Conservation (phyloP, 2,888 invertebrate species). For the Villa cingulata region DNA sequence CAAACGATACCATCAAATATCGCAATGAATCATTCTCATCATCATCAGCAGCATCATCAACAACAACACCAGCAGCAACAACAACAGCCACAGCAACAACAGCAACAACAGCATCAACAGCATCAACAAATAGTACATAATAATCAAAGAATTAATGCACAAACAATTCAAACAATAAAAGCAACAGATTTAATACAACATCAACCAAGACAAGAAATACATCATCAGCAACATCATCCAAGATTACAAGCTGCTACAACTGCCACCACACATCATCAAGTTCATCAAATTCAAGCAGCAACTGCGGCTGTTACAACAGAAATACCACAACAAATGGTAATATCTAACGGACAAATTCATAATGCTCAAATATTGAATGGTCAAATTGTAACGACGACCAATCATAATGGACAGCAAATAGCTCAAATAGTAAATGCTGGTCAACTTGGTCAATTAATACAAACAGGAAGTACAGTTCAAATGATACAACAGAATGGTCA, state of each 20-base stretch:
- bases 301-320: conserved; percentile 13
- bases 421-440: conserved; percentile 30
- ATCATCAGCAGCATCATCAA: conserved; percentile 5
- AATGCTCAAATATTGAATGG: conserved; percentile 35
- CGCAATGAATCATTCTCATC: background rate
- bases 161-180: background rate
- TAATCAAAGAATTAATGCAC: background rate
- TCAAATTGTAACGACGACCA: conserved; percentile 26
- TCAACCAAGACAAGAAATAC: conserved; percentile 3
- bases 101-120: conserved; percentile 10
- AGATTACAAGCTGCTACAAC: conserved; percentile 11
- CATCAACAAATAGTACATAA: conserved; percentile 12
- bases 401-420: conserved; percentile 26
- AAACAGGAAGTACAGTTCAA: conserved; percentile 31
- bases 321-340: conserved; percentile 29
- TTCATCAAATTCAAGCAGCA: conserved; percentile 11
- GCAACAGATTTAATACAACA: background rate
- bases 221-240: background rate
- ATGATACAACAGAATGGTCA: conserved; percentile 35
- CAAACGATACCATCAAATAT: background rate
- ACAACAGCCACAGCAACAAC: conserved; percentile 15
- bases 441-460: conserved; percentile 18
- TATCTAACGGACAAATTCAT: conserved; percentile 22
- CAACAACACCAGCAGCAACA: conserved; percentile 12
- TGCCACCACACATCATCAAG: conserved; percentile 9